phyloP scores from a whole-genome alignment of 2,888 invertebrate species.

The Hydropsyche betteni region DNA sequence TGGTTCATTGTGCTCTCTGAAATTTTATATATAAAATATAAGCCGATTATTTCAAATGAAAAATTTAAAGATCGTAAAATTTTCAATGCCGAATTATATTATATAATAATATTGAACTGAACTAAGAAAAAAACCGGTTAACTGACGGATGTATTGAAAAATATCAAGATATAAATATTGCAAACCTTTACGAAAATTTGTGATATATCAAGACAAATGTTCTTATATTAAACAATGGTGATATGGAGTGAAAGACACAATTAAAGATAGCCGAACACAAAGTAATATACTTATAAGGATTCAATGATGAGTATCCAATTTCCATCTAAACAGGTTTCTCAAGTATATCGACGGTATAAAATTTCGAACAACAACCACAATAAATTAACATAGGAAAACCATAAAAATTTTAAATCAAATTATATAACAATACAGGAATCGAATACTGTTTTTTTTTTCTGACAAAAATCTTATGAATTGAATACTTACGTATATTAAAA shows the following conservation, averaged over 20 bases:
- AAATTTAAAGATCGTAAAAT: no score
- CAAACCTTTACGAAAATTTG: background rate
- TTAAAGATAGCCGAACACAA: background rate
- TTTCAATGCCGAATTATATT: no score
- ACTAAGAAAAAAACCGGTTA: background rate
- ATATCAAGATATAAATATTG: background rate
- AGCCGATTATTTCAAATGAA: no score
- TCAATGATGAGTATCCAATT: constrained; percentile 6
- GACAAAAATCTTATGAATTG: no score
- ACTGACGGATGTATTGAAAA: background rate
- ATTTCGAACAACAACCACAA: constrained; percentile 7
- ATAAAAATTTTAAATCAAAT: constrained; percentile 1
- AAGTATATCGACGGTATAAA: background rate
- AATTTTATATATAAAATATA: constrained; percentile 8
- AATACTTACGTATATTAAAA: no score
- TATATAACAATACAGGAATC: no score
- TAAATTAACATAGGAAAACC: constrained; percentile 4
- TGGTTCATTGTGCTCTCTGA: constrained; percentile 59
- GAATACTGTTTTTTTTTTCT: no score
- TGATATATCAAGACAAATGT: background rate
- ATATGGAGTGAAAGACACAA: background rate
- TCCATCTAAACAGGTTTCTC: constrained; percentile 6
- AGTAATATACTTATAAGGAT: constrained; percentile 9
- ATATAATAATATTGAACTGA: no score
- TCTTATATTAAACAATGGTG: background rate